Evolutionary conservation across 2,888 invertebrate genomes (phyloP).

Genomic region (Tortrix viridana): DNA sequence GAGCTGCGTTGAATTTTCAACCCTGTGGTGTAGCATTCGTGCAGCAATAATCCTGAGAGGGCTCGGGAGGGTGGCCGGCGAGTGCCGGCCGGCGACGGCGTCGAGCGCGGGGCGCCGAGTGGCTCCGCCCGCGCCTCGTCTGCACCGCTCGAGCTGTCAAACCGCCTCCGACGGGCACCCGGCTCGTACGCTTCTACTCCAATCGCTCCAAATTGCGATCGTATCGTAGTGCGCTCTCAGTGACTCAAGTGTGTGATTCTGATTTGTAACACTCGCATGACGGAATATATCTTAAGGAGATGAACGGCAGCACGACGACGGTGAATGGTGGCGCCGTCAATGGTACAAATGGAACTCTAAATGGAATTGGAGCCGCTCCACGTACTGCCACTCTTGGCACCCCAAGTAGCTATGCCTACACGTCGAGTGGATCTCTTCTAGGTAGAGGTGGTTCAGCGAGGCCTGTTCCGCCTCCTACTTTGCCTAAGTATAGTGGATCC

Average conservation of each 20-base stretch:
- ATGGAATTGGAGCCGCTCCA: slow-evolving; percentile 76
- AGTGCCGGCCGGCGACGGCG: slow-evolving; percentile 52
- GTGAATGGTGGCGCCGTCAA: slow-evolving; percentile 79
- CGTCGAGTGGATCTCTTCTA: slow-evolving; percentile 85
- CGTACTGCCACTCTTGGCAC: slow-evolving; percentile 79
- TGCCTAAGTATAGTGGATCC: slow-evolving; percentile 91
- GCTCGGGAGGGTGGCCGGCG: slow-evolving; percentile 58
- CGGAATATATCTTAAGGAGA: slow-evolving; percentile 69
- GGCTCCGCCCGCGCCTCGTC: slow-evolving; percentile 72
- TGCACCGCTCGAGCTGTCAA: slow-evolving; percentile 78
- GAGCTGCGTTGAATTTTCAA: slow-evolving; percentile 76
- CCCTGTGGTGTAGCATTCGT: slow-evolving; percentile 69
- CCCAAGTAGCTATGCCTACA: slow-evolving; percentile 86
- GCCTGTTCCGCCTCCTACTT: slow-evolving; percentile 90
- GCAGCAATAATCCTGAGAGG: slow-evolving; percentile 68
- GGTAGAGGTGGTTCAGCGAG: slow-evolving; percentile 86
- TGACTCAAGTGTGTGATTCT: slow-evolving; percentile 71
- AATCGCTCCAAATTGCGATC: slow-evolving; percentile 68
- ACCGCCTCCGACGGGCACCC: slow-evolving; percentile 81
- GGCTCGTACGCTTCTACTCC: slow-evolving; percentile 76
- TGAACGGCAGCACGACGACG: slow-evolving; percentile 84
- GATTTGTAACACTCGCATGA: slow-evolving; percentile 74
- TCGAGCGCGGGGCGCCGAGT: slow-evolving; percentile 64
- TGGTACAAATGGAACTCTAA: slow-evolving; percentile 74
- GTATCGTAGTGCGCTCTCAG: slow-evolving; percentile 69